Percentiles rank a stretch among this genome's conserved stretches.
Conservation (phyloP, 2,113 vertebrate species). For the Protomyctophum bolini region DNA sequence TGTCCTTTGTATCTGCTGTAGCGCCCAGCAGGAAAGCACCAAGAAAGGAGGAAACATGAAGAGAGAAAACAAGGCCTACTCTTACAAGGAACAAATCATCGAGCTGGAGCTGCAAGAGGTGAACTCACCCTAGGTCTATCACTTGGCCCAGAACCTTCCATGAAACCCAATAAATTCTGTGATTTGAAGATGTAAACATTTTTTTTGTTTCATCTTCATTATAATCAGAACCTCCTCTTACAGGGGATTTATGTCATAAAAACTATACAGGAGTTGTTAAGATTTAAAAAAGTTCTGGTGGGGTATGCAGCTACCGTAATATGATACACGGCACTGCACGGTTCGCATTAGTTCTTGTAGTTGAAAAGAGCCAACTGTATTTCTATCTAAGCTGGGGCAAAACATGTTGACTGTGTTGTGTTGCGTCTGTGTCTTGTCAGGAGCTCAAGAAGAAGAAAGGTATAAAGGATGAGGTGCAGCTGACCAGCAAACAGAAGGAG, state of each 20-base stretch:
- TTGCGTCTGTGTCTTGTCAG: slow-evolving; percentile 63
- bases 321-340: no score
- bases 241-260: no score
- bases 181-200: no score
- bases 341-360: no score
- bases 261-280: no score
- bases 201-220: no score
- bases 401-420: not conserved
- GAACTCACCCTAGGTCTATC: not conserved
- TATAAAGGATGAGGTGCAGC: slow-evolving; percentile 93
- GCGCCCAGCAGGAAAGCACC: slow-evolving; percentile 91
- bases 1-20: slow-evolving; percentile 49
- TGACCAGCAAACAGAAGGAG: slow-evolving; percentile 96
- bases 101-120: slow-evolving; percentile 97
- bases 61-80: slow-evolving; percentile 97
- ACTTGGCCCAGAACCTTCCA: no score
- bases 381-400: not conserved
- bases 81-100: slow-evolving; percentile 98
- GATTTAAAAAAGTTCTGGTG: no score
- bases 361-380: no score
- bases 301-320: no score
- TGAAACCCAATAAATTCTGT: no score
- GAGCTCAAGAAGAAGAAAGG: slow-evolving; percentile 98
- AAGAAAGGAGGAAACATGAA: slow-evolving; percentile 95
- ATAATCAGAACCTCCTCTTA: no score